phyloP scores from a whole-genome alignment of 2,113 vertebrate species.

The Gadus macrocephalus region DNA sequence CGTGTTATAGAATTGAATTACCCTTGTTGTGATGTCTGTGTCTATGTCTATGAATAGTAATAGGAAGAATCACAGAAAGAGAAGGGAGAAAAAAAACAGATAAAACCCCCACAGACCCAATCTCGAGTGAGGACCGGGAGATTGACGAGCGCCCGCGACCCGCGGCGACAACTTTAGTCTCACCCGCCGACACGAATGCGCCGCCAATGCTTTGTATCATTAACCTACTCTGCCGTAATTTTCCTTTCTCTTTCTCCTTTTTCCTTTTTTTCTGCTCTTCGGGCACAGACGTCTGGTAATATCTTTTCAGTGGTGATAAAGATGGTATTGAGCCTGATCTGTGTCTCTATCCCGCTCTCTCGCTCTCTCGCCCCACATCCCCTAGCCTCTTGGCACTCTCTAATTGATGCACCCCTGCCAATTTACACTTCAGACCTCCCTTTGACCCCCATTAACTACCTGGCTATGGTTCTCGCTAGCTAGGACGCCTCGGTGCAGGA shows the following conservation, averaged over 20 bases:
- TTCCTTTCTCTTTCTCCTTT: not conserved
- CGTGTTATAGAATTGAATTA: slow-evolving; percentile 10
- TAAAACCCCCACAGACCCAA: no score
- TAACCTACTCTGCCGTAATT: slow-evolving; percentile 40
- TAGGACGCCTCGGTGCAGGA: slow-evolving; percentile 54
- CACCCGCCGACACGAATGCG: slow-evolving; percentile 27
- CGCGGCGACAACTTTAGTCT: slow-evolving; percentile 15
- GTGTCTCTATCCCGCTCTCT: not conserved
- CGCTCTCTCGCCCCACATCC: slow-evolving; percentile 54
- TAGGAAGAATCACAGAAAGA: no score
- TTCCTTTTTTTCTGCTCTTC: not conserved
- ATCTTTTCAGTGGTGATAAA: slow-evolving; percentile 51
- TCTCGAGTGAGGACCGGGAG: not conserved
- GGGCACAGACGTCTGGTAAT: slow-evolving; percentile 40
- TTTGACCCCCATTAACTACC: slow-evolving; percentile 79
- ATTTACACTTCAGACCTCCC: slow-evolving; percentile 76
- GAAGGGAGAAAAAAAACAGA: no score
- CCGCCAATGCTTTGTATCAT: slow-evolving; percentile 45
- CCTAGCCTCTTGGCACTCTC: slow-evolving; percentile 71
- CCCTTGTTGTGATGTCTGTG: not conserved
- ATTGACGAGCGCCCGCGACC: not conserved
- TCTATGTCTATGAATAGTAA: no score
- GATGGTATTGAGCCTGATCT: slow-evolving; percentile 6
- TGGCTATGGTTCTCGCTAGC: slow-evolving; percentile 62
- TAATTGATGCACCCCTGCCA: slow-evolving; percentile 82